phyloP scores from a whole-genome alignment of 30 jellyfish, hydroid and myxozoan genomes.

The Chironex yamaguchii region DNA sequence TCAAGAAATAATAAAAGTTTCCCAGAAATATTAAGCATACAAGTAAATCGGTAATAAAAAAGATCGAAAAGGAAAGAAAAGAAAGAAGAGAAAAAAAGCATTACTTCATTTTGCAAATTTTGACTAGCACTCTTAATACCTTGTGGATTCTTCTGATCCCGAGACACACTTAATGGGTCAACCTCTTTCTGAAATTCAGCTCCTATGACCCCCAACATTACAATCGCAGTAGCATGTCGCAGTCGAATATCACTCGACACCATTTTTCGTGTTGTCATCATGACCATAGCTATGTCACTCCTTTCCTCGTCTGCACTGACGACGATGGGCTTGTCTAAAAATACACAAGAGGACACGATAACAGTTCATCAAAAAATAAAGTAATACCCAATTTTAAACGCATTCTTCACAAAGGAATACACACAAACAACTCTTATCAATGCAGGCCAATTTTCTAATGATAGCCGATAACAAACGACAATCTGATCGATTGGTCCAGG shows the following conservation, averaged over 20 bases:
- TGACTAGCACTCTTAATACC: no score
- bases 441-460: no score
- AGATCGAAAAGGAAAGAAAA: no score
- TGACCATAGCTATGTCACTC: conserved; percentile 91
- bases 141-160: conserved; percentile 51
- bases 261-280: conserved; percentile 96
- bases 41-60: no score
- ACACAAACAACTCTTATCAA: no score
- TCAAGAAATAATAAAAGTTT: no score
- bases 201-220: conserved; percentile 95
- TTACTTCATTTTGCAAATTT: no score
- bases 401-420: not conserved
- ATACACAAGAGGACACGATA: not conserved
- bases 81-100: no score
- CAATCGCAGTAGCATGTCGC: conserved; percentile 98
- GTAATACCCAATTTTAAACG: not conserved
- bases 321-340: conserved; percentile 77
- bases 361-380: no score
- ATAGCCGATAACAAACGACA: no score
- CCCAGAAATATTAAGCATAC: no score
- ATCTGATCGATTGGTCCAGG: no score
- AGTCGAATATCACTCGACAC: conserved; percentile 91
- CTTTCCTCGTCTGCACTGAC: conserved; percentile 87
- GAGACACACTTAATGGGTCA: conserved; percentile 74
- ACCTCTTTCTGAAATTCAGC: conserved; percentile 98